These are phyloP conservation scores for Macrocentrus cingulum DNA, from an alignment of 1,140 invertebrate genomes.

Conservation along the genomic window DNA sequence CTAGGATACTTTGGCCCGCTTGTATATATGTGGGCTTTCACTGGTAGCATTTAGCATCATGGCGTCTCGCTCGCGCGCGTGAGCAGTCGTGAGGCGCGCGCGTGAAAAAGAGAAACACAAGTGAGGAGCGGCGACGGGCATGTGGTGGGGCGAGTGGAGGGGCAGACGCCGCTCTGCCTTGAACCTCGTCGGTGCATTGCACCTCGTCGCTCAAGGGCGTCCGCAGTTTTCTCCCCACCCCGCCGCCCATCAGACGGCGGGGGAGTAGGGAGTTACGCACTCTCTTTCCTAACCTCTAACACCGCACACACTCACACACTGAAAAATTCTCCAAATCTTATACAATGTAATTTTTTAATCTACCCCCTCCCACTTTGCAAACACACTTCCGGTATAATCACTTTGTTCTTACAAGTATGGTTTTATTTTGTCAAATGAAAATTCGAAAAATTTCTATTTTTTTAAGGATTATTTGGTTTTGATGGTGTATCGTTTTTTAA, in stretches of 20 bases:
- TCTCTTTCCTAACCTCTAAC: too few species aligned
- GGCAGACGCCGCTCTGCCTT: conserved; percentile 58
- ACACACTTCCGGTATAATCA: too few species aligned
- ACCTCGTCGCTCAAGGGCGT: conserved; percentile 60
- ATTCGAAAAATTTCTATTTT: too few species aligned
- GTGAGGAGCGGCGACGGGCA: conserved; percentile 1
- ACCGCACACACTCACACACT: neutral
- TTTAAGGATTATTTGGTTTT: too few species aligned
- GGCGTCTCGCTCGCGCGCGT: conserved; percentile 11
- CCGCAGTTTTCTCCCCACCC: conserved; percentile 43
- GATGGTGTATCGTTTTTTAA: too few species aligned
- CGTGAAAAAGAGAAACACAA: conserved; percentile 5
- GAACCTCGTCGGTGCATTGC: conserved; percentile 60
- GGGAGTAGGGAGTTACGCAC: too few species aligned
- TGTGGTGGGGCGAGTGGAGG: conserved; percentile 1
- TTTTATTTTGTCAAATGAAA: too few species aligned
- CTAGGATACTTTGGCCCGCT: conserved; percentile 15
- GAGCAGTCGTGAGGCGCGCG: conserved; percentile 11
- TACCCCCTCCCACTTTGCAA: too few species aligned
- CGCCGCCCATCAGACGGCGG: conserved; percentile 13
- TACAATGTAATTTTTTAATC: too few species aligned
- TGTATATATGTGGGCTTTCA: neutral
- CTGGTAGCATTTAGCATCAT: neutral
- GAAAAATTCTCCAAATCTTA: too few species aligned
- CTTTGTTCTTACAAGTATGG: too few species aligned